phyloP scores from a whole-genome alignment of 37 sponge, comb jelly and placozoan genomes.

The Ephydatia muelleri region DNA sequence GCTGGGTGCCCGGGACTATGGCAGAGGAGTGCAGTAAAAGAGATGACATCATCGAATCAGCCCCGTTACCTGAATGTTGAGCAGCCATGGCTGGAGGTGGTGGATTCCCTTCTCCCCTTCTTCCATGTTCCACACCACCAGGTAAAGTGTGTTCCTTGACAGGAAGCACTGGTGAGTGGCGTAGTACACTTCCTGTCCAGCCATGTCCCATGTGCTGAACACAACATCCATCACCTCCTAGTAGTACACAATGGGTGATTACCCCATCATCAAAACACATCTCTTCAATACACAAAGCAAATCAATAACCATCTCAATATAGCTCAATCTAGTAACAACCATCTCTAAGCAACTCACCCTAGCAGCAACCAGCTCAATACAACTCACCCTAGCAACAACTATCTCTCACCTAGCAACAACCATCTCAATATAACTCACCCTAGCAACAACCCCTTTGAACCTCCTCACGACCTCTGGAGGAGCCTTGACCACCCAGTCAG shows the following conservation, averaged over 20 bases:
- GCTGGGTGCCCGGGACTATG: constrained; percentile 89
- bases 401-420: no score
- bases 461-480: not conserved
- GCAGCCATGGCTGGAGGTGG: constrained; percentile 87
- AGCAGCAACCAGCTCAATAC: no score
- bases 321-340: no score
- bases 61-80: constrained; percentile 91
- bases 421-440: no score
- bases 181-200: constrained; percentile 97
- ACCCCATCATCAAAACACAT: no score
- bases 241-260: constrained; percentile 4
- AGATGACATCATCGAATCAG: no score
- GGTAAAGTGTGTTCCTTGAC: constrained; percentile 92
- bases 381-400: no score
- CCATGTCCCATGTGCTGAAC: constrained; percentile 97
- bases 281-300: no score
- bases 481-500: constrained; percentile 66
- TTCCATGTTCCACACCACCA: constrained; percentile 88
- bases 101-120: constrained; percentile 84
- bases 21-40: no score
- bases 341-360: no score
- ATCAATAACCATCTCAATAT: no score
- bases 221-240: constrained; percentile 60
- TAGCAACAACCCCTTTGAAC: not conserved
- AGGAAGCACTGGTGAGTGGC: constrained; percentile 99